Conservation (phyloP, 1,140 invertebrate species). For the Wasmannia auropunctata region DNA sequence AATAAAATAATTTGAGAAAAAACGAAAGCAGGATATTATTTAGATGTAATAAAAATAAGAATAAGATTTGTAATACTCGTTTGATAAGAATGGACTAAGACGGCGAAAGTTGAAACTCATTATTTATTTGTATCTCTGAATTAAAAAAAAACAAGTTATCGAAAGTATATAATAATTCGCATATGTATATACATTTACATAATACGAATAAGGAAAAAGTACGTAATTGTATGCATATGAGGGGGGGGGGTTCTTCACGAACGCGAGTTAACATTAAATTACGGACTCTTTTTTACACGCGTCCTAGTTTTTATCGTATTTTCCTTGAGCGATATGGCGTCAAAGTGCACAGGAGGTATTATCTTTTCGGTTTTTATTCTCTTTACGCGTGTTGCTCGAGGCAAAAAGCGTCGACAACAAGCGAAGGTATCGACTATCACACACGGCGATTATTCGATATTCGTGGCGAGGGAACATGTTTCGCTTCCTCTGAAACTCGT, state of each 20-base stretch:
- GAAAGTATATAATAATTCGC: not conserved
- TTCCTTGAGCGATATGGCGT: conserved; percentile 18
- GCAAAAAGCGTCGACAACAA: conserved; percentile 20
- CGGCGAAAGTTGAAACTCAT: too few species aligned
- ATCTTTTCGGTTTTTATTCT: conserved; percentile 42
- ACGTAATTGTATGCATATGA: not conserved
- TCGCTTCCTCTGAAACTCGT: conserved; percentile 1
- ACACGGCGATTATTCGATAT: conserved; percentile 45
- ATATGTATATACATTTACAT: not conserved
- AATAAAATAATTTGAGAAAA: not conserved
- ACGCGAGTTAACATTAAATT: conserved; percentile 10
- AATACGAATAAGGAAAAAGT: conserved; percentile 19
- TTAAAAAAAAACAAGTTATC: not conserved
- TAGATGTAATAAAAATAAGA: not conserved
- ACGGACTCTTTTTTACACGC: not conserved
- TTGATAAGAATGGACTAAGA: not conserved
- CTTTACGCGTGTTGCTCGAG: conserved; percentile 1
- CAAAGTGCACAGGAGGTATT: conserved; percentile 5
- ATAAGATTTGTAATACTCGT: not conserved
- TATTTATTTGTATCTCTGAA: not conserved
- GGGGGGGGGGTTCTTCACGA: not conserved
- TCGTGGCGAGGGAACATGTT: not conserved
- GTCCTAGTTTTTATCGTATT: conserved; percentile 10
- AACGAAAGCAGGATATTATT: not conserved
- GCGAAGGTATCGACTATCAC: conserved; percentile 11